Conservation (phyloP, 2,888 invertebrate species). For the Piscicola geometra region DNA sequence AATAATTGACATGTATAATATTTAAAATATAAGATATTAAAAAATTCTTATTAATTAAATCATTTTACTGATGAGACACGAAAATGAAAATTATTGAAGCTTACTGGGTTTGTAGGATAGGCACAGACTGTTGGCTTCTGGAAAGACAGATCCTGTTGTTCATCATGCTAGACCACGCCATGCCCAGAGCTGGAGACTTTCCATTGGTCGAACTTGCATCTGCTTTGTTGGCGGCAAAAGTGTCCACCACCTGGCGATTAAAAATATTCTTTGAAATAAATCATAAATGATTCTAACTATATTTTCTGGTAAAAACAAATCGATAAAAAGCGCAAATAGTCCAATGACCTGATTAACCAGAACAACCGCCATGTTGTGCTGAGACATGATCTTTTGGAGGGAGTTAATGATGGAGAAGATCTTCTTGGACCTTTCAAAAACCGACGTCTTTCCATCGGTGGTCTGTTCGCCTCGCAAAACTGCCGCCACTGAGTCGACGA, state of each 20-base stretch:
- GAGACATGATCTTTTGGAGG: conserved; percentile 61
- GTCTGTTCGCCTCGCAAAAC: conserved; percentile 61
- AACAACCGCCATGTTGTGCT: conserved; percentile 63
- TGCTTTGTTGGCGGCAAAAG: background rate
- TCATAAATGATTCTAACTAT: no score
- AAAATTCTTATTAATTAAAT: background rate
- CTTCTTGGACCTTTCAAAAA: conserved; percentile 48
- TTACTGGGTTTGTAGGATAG: background rate
- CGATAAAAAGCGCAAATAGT: background rate
- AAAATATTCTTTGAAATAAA: no score
- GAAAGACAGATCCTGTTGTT: conserved; percentile 62
- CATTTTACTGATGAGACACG: no score
- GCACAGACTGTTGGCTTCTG: conserved; percentile 43
- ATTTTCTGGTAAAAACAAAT: no score
- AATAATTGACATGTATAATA: no score
- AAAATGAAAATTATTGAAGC: no score
- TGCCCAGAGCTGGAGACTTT: conserved; percentile 63
- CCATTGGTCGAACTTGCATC: no score
- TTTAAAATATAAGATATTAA: no score
- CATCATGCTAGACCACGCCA: conserved; percentile 67
- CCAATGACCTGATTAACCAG: conserved; percentile 71
- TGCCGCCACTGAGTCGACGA: conserved; percentile 73
- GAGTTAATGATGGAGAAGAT: conserved; percentile 58
- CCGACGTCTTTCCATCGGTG: background rate
- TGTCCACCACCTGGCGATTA: background rate